These are phyloP conservation scores for Drosophila mercatorum DNA, from an alignment of 2,888 invertebrate genomes.

Conservation along the genomic window DNA sequence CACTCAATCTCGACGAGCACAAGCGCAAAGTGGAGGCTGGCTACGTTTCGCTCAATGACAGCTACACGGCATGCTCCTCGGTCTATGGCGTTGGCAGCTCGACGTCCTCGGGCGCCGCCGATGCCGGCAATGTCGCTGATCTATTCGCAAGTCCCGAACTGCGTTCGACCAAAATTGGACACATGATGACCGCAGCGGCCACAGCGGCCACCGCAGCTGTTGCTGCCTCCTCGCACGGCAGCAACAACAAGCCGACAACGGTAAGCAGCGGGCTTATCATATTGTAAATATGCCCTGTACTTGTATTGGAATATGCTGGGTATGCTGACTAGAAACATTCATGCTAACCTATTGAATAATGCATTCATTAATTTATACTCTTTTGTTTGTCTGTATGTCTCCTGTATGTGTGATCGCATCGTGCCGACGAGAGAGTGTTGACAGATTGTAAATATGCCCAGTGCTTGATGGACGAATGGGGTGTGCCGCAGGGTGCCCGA, in stretches of 20 bases:
- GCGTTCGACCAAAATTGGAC: conserved; percentile 60
- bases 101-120: neutral
- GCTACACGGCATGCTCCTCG: conserved; percentile 64
- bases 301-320: conserved; percentile 7
- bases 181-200: conserved; percentile 50
- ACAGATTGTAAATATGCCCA: conserved; percentile 12
- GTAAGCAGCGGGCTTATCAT: conserved; percentile 44
- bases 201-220: conserved; percentile 41
- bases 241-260: conserved; percentile 56
- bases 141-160: conserved; percentile 28
- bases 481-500: neutral
- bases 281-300: conserved; percentile 9
- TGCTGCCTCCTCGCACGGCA: conserved; percentile 33
- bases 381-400: neutral
- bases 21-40: conserved; percentile 79
- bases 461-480: conserved; percentile 1
- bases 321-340: conserved; percentile 1
- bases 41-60: conserved; percentile 74
- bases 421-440: neutral
- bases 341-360: conserved; percentile 1
- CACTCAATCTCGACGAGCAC: conserved; percentile 41
- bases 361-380: neutral
- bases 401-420: neutral
- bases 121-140: conserved; percentile 1
- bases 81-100: conserved; percentile 56